Base-by-base conservation (phyloP, 2,797 vertebrate genomes). In the Gallinago nigripennis region DNA sequence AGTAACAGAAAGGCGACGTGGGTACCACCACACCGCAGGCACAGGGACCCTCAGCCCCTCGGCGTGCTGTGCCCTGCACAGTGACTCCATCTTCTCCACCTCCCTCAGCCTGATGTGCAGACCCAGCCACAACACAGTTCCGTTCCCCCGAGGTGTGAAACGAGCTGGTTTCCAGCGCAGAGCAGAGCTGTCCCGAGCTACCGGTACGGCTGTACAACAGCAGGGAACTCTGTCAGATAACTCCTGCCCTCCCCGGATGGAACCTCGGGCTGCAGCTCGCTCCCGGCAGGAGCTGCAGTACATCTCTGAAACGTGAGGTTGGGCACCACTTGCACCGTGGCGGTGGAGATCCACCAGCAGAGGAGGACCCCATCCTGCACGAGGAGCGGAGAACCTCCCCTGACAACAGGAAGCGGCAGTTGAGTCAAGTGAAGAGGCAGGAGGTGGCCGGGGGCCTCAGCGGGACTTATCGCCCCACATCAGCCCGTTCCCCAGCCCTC, bases 61-160 rank as follows among this genome's bases (percentile, higher is more conserved):
- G 3, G 46, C 2, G 17, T 18, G 2, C 31, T 4, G 0, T 2
- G 21, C 31, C 56, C 69, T 53, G n/a, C 0, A 1, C 37, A n/a
- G 0, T 0, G 9, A 4, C 16, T 5, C 72, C 6, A 0, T 10
- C 57, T 21, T 19, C 43, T 46, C 31, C 90, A 25, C 1, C 61
- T 19, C 68, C 16, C 66, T 58, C 61, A 15, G 31, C 43, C 28
- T 23, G 69, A 45, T 8, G 60, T 8, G 35, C 53, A 8, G 11
- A 51, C 33, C 30, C 25, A 75, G 63, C 30, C 79, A 39, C 37
- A n/a, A 21, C 24, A 45, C 11, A 25, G 28, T 1, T 58, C 56
- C 12, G 2, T 0, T 60, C 53, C 66, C 64, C 68, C 8, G 27
- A 28, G 45, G 50, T 43, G 39, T 50, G 57, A 82, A 90, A 48